These are phyloP conservation scores for Dysmachus trigonus DNA, from an alignment of 2,888 invertebrate genomes.

Conservation along the genomic window DNA sequence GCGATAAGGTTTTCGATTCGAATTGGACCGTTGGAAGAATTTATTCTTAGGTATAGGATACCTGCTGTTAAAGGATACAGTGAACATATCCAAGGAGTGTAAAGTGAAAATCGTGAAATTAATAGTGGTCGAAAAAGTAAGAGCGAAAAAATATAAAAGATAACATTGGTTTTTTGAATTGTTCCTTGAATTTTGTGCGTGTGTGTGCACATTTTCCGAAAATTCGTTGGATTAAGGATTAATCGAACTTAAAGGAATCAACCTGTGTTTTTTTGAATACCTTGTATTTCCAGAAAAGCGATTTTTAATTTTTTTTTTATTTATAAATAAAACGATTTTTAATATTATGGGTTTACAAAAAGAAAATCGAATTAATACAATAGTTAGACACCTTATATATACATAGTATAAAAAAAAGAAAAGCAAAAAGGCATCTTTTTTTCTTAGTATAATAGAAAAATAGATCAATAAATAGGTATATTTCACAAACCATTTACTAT, in stretches of 20 bases:
- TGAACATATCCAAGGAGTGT: neutral
- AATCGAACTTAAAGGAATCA: neutral
- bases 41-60: neutral
- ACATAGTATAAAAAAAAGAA: too few relatives aligned
- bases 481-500: too few relatives aligned
- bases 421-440: too few relatives aligned
- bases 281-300: neutral
- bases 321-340: neutral
- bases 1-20: neutral
- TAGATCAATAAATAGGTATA: too few relatives aligned
- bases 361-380: too few relatives aligned
- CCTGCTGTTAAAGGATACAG: neutral
- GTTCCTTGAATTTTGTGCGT: neutral
- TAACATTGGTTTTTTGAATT: neutral
- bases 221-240: neutral
- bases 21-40: neutral
- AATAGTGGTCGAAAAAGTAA: neutral
- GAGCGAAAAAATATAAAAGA: neutral
- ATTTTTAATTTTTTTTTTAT: neutral
- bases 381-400: too few relatives aligned
- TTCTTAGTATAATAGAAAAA: too few relatives aligned
- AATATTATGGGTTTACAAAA: too few relatives aligned
- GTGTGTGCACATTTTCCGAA: neutral
- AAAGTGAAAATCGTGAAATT: neutral
- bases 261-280: neutral